phyloP scores from a whole-genome alignment of 2,113 vertebrate genomes.

The Engraulis encrasicolus region DNA sequence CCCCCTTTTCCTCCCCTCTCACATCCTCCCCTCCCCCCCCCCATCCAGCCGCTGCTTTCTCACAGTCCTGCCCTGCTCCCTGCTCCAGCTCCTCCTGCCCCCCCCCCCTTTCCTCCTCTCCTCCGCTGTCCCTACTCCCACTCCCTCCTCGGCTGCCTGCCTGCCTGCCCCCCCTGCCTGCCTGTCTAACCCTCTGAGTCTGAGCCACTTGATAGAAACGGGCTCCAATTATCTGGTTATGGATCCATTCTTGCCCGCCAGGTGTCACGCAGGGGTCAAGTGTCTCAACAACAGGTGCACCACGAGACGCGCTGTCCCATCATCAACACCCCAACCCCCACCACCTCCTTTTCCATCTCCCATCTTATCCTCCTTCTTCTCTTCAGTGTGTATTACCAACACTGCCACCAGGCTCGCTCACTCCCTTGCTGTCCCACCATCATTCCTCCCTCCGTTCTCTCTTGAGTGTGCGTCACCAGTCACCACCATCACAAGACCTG shows the following conservation, averaged over 20 bases:
- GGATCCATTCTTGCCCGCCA: conserved; percentile 3
- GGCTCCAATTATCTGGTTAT: conserved; percentile 85
- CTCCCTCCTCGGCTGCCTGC: conserved; percentile 77
- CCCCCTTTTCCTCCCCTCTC: background rate
- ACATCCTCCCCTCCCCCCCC: background rate
- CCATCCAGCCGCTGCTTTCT: background rate
- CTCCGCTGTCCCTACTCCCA: no score
- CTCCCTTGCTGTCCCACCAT: conserved; percentile 39
- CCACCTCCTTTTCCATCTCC: conserved; percentile 70
- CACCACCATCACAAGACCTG: no score
- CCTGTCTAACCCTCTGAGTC: no score
- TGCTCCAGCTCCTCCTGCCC: no score
- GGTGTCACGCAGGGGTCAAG: background rate
- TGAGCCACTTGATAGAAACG: conserved; percentile 92
- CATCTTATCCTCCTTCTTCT: conserved; percentile 73
- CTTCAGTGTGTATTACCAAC: no score
- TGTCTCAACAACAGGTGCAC: conserved; percentile 17
- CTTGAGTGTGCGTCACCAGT: no score
- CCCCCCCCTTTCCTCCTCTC: no score
- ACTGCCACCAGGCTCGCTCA: no score
- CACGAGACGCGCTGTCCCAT: conserved; percentile 58
- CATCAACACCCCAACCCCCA: no score
- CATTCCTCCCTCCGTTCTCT: no score
- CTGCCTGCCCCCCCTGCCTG: conserved; percentile 51
- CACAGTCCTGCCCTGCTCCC: background rate